Base-by-base conservation (phyloP, 1,140 invertebrate genomes). In the Zophobas morio region DNA sequence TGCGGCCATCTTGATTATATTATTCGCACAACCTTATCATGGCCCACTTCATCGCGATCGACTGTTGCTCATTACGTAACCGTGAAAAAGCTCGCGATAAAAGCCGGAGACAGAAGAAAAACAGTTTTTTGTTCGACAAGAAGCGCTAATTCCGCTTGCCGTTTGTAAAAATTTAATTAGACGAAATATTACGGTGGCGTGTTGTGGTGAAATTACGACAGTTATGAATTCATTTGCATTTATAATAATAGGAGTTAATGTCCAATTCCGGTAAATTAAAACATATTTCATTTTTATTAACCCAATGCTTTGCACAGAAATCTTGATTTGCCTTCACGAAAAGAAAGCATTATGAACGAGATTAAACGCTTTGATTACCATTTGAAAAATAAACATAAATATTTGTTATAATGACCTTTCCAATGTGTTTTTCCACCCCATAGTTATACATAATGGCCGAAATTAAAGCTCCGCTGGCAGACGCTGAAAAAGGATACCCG, bases 261-360 rank as follows among this genome's bases (percentile, higher is more conserved):
- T 66, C 60, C 20, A 66, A 66, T 66, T 66, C 60, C 60, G 60
- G 60, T 66, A 46, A 66, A 66, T 66, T 66, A 66, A 66, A 66
- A 66, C 60, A 66, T 66, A 66, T 66, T 66, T 66, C 60, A 66
- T 46, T 66, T 66, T 66, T 66, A 66, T 66, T 66, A 37, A 40
- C 39, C 57, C 57, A 63, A 63, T 39, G 57, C 37, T 37, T 51
- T 51, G 6, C 6, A 20, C 20, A n/a, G 5, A 66, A 42, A 66
- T 66, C 60, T 66, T 66, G 60, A 66, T 66, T 66, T 66, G 60
- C 60, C 6, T 66, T 66, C 60, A 66, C 60, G 60, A 66, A 66
- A 66, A 66, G 60, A 66, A 66, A 66, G 20, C 60, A 66, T 66
- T 66, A 66, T 42, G 60, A 5, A 42, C 1, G 1, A 33, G 60